Evolutionary conservation across 1,140 invertebrate species (phyloP).

Genomic region (Meloidogyne chitwoodi): DNA sequence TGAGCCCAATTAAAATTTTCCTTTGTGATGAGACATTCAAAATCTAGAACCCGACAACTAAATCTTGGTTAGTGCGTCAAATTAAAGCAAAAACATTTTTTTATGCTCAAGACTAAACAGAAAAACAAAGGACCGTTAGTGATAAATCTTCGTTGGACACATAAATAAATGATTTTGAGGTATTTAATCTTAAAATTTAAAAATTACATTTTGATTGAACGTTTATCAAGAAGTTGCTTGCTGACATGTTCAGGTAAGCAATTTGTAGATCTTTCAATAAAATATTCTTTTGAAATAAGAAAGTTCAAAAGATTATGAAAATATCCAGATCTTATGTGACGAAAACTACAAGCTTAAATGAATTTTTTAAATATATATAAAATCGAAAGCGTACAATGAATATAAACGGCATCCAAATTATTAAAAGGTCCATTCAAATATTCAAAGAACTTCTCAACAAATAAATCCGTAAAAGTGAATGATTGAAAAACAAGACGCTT

Average conservation of each 20-base stretch:
- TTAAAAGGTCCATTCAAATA: background rate
- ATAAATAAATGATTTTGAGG: too few relatives aligned
- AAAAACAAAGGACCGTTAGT: too few relatives aligned
- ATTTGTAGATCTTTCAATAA: constrained; percentile 8
- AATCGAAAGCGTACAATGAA: constrained; percentile 9
- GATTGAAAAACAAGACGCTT: constrained; percentile 12
- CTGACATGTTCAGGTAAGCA: constrained; percentile 20
- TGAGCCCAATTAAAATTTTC: too few relatives aligned
- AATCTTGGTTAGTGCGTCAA: too few relatives aligned
- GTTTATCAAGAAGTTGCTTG: background rate
- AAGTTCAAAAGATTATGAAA: constrained; percentile 16
- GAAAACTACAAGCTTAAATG: constrained; percentile 16
- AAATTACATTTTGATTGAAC: constrained; percentile 13
- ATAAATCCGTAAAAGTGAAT: constrained; percentile 31
- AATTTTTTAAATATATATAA: background rate
- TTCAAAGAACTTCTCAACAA: constrained; percentile 26
- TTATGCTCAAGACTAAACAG: too few relatives aligned
- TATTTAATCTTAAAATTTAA: background rate
- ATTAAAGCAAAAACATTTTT: too few relatives aligned
- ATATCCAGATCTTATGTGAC: background rate
- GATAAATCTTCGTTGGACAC: too few relatives aligned
- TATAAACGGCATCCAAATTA: background rate
- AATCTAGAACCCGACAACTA: too few relatives aligned
- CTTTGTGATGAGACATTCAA: too few relatives aligned
- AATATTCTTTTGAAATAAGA: constrained; percentile 3